Percentiles rank a stretch among this genome's conserved stretches.
Evolutionary conservation across 2,888 invertebrate species (phyloP).

Genomic region (Hoplodrina blanda): DNA sequence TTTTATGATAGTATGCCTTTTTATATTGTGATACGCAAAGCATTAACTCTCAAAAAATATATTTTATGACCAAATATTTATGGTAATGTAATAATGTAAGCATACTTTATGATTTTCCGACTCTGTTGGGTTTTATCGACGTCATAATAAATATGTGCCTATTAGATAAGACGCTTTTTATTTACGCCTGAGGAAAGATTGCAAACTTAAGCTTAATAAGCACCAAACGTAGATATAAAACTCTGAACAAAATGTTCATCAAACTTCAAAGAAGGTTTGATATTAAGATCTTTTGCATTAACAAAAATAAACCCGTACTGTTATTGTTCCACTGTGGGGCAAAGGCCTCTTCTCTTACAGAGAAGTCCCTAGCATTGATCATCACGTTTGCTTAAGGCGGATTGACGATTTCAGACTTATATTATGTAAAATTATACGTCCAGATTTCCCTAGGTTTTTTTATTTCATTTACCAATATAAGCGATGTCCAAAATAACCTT

Average conservation of each 20-base stretch:
- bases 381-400: too few species aligned
- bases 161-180: conserved; percentile 31
- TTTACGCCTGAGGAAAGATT: conserved; percentile 9
- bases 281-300: too few species aligned
- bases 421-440: too few species aligned
- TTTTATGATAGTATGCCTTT: conserved; percentile 42
- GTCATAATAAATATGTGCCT: conserved; percentile 52
- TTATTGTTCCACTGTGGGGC: too few species aligned
- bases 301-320: too few species aligned
- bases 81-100: conserved; percentile 57
- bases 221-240: not conserved
- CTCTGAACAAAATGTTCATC: not conserved
- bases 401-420: too few species aligned
- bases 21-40: conserved; percentile 36
- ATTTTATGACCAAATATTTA: conserved; percentile 60
- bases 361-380: too few species aligned
- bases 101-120: conserved; percentile 59
- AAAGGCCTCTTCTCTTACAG: too few species aligned
- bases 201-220: not conserved
- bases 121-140: conserved; percentile 52
- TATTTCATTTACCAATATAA: too few species aligned
- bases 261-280: not conserved
- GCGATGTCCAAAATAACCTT: too few species aligned
- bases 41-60: conserved; percentile 55
- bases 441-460: too few species aligned